phyloP scores from a whole-genome alignment of 2,888 invertebrate genomes.

The Mystacides longicornis region DNA sequence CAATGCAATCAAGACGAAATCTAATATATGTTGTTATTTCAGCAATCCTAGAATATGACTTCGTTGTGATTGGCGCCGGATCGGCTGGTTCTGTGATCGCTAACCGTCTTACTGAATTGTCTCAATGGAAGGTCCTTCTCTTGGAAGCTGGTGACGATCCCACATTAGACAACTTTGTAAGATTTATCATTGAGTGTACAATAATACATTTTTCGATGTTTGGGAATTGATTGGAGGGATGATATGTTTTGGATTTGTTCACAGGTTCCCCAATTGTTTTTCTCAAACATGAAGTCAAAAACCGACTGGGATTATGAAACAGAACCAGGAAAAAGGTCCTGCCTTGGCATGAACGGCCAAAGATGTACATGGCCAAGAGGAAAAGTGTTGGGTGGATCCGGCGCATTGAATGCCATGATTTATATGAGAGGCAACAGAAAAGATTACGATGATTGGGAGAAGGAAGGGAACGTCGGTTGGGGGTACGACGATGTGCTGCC shows the following conservation, averaged over 20 bases:
- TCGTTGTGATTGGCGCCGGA: constrained; percentile 74
- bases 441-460: constrained; percentile 51
- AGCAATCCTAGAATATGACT: constrained; percentile 56
- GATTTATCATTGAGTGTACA: no score
- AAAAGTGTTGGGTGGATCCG: constrained; percentile 55
- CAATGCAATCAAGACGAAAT: no score
- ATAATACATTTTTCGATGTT: background rate
- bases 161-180: background rate
- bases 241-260: background rate
- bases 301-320: constrained; percentile 51
- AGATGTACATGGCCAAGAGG: constrained; percentile 54
- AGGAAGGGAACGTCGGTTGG: constrained; percentile 48
- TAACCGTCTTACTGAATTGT: constrained; percentile 66
- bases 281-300: background rate
- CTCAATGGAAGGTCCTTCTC: constrained; percentile 63
- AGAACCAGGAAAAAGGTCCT: constrained; percentile 37
- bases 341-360: constrained; percentile 37
- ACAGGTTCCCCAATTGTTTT: constrained; percentile 11
- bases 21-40: background rate
- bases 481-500: constrained; percentile 42
- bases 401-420: constrained; percentile 54
- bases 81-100: constrained; percentile 77
- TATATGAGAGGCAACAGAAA: constrained; percentile 49
- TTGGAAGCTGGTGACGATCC: constrained; percentile 69
- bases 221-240: background rate